Base-by-base conservation (phyloP, 1,140 invertebrate genomes). In the Brachionus rotundiformis region DNA sequence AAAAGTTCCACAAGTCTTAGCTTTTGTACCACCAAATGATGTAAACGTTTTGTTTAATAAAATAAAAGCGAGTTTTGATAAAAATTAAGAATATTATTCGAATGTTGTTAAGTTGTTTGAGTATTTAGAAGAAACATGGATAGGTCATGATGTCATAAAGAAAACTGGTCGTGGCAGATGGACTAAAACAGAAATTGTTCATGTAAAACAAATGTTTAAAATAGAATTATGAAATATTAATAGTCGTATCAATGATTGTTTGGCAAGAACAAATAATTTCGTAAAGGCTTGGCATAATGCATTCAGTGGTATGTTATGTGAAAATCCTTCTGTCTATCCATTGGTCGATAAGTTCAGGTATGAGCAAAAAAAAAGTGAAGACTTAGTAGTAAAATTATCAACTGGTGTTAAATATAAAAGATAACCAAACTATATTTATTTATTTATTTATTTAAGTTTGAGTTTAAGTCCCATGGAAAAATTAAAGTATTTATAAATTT, bases 281-380 rank as follows among this genome's bases (percentile, higher is more conserved):
- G 54, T 61, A 11, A 16, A 61, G 25, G 54, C 54, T 8, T 61
- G 54, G 54, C 54, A 61, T 23, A 61, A 23, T 61, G 54, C 54
- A 25, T 61, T 61, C n/a, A 61, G 54, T 11, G n/a, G 16, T 61
- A 61, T 61, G 54, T n/a, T 61, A 6, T 11, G 11, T 61, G 23
- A 61, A 61, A 8, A 61, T 61, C 54, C 54, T 25, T 61, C 54
- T 23, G 25, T 61, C 6, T 61, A 61, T n/a, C 10, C 6, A 11
- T 29, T 61, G 6, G 10, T 61, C 5, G 54, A 61, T 29, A 61
- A 19, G 11, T 61, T 61, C n/a, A 11, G 25, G 6, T 6, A 61
- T 11, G 54, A 61, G n/a, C 54, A 61, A 61, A 61, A 61, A 61
- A 61, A 29, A 29, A 11, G 6, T 61, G 54, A 61, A 61, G 54